Percentiles rank a stretch among this genome's conserved stretches.
phyloP scores from a whole-genome alignment of 1,140 invertebrate species.

The Cydia splendana region DNA sequence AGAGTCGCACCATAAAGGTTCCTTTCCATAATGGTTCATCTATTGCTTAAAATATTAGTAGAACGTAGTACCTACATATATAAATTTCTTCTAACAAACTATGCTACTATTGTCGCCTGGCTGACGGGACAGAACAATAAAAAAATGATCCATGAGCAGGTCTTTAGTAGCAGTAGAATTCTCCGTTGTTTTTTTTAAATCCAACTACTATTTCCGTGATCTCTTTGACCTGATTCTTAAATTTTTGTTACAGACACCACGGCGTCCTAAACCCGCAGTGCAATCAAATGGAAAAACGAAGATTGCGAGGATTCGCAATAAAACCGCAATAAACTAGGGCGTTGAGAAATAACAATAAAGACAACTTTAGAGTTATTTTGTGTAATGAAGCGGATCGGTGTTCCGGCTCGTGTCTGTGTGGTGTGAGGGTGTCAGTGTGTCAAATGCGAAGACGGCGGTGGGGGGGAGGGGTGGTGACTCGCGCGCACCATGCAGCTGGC shows the following conservation, averaged over 20 bases:
- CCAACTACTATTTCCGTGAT: neutral
- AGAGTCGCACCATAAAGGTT: too few relatives aligned
- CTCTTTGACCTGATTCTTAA: neutral
- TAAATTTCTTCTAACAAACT: too few relatives aligned
- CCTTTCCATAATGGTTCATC: too few relatives aligned
- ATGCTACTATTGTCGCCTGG: too few relatives aligned
- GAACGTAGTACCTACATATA: too few relatives aligned
- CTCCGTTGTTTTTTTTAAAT: too few relatives aligned
- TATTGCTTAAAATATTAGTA: too few relatives aligned
- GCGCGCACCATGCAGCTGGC: slow-evolving; percentile 66
- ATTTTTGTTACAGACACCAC: slow-evolving; percentile 62
- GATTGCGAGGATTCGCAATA: slow-evolving; percentile 52
- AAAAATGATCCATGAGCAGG: too few relatives aligned
- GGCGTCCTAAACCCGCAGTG: slow-evolving; percentile 42
- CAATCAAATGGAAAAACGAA: slow-evolving; percentile 54
- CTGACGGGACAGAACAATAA: too few relatives aligned
- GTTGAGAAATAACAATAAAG: slow-evolving; percentile 57
- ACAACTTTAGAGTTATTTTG: slow-evolving; percentile 43
- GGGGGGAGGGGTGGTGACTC: slow-evolving; percentile 67
- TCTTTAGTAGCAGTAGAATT: too few relatives aligned
- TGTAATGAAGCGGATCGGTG: slow-evolving; percentile 57
- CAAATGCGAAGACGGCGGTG: slow-evolving; percentile 67
- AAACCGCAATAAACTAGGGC: slow-evolving; percentile 61
- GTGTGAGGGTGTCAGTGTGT: slow-evolving; percentile 41
- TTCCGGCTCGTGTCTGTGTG: slow-evolving; percentile 43